Evolutionary conservation across 2,888 invertebrate species (phyloP), one percentile per base, ranked within the genome.

Genomic region (Eristalinus sepulchralis): DNA sequence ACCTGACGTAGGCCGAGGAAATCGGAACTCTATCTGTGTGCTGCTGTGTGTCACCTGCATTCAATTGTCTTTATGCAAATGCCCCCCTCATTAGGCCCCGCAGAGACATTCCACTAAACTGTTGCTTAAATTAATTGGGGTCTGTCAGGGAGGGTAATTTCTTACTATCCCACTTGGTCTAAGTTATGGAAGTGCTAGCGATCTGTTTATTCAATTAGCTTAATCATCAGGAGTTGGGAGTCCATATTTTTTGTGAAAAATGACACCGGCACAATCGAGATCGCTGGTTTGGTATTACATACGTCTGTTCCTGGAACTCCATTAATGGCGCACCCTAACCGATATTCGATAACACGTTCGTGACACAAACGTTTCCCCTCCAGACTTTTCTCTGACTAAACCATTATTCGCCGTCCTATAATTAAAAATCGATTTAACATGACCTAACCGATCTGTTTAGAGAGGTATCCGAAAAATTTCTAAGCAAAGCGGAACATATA

Each of bases 81-180:
- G 22, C 24, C 33, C 3, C 10, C 53, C 36, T 67, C 73, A 62
- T 81, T 73, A 68, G 36, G 55, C 36, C 68, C 67, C 53, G 75
- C 73, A 17, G 73, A 53, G 73, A 81, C 68, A 63, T 81, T 81
- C 75, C 63, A 68, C 67, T 63, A 68, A 75, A 68, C 64, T 39
- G 75, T 64, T 68, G 31, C 68, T 59, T 73, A 39, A 73, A 81
- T 81, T 81, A 81, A 81, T 81, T 81, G 80, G 73, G 57, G 39
- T 68, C 68, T 81, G 68, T 75, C 62, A 66, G 27, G 27, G 20
- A 31, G 39, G 63, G 17, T 27, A 36, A 57, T 57, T 31, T 55
- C 17, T 55, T 8, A 17, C 62, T 27, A 31, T 9, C 22, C 47
- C 1, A 39, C n/a, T 62, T 33, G n/a, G 60, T 8, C 20, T 57